Evolutionary conservation across 2,113 vertebrate genomes (phyloP).

Genomic region (Oostethus manadensis): DNA sequence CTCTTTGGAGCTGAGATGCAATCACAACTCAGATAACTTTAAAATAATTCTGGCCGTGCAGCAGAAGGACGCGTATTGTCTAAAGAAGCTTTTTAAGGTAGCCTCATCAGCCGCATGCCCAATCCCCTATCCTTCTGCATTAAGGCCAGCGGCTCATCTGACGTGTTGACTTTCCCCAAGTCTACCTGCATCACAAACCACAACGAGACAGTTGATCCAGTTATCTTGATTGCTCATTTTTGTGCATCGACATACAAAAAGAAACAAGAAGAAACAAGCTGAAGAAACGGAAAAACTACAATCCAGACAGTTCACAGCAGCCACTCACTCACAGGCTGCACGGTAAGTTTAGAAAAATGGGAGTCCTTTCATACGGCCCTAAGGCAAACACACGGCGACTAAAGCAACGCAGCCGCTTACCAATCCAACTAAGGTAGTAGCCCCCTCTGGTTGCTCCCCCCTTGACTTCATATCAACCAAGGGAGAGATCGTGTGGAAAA

Average conservation of each 20-base stretch:
- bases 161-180: background rate
- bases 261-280: background rate
- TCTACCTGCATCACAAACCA: background rate
- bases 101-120: conserved; percentile 19
- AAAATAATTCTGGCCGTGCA: conserved; percentile 29
- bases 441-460: conserved; percentile 18
- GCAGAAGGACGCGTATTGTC: conserved; percentile 22
- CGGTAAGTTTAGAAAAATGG: conserved; percentile 27
- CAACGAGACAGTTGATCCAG: background rate
- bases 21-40: conserved; percentile 31
- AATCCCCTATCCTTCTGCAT: conserved; percentile 45
- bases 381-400: conserved; percentile 26
- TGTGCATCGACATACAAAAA: background rate
- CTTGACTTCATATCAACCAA: conserved; percentile 17
- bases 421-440: conserved; percentile 22
- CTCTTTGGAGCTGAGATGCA: conserved; percentile 25
- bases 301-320: background rate
- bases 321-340: conserved; percentile 29
- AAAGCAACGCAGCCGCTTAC: conserved; percentile 21
- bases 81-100: conserved; percentile 28
- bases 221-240: background rate
- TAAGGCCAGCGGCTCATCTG: conserved; percentile 10
- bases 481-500: conserved; percentile 16
- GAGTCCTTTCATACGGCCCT: conserved; percentile 22
- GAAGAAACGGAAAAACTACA: background rate